Percentiles rank a stretch among this genome's conserved stretches.
phyloP scores from a whole-genome alignment of 2,888 invertebrate species.

The Mesorhabditis belari region DNA sequence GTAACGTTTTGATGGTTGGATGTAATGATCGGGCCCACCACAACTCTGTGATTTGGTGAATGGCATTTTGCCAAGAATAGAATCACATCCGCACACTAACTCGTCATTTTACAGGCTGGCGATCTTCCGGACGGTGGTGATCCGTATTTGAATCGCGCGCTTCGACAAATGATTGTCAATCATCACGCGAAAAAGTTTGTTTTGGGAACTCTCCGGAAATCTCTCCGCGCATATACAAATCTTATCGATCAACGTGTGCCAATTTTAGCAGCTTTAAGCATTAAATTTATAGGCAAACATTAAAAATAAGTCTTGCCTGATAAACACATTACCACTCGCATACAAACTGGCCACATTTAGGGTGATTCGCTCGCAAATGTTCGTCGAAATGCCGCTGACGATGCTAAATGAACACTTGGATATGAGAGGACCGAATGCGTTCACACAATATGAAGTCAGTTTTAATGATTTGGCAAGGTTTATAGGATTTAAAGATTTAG shows the following conservation, averaged over 20 bases:
- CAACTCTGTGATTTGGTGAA: too few relatives aligned
- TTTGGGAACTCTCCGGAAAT: too few relatives aligned
- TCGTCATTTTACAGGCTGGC: slow-evolving; percentile 15
- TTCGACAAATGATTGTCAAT: slow-evolving; percentile 34
- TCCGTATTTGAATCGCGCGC: slow-evolving; percentile 25
- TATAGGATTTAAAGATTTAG: slow-evolving; percentile 2
- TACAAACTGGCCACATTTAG: too few relatives aligned
- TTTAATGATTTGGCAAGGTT: neutral
- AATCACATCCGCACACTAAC: neutral
- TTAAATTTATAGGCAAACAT: too few relatives aligned
- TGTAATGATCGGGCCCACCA: too few relatives aligned
- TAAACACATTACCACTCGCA: too few relatives aligned
- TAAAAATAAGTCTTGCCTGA: too few relatives aligned
- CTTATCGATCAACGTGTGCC: too few relatives aligned
- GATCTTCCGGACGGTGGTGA: slow-evolving; percentile 25
- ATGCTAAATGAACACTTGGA: slow-evolving; percentile 34
- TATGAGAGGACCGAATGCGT: slow-evolving; percentile 34
- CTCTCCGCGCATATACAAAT: too few relatives aligned
- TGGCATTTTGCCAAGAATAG: too few relatives aligned
- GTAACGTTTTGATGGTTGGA: slow-evolving; percentile 1
- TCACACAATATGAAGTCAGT: slow-evolving; percentile 27
- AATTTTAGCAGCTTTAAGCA: too few relatives aligned
- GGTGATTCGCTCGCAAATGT: slow-evolving; percentile 22
- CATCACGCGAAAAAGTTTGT: too few relatives aligned
- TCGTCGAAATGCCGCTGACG: slow-evolving; percentile 35